phyloP scores from a whole-genome alignment of 2,888 invertebrate species.

The Stenolophus ochropezus region DNA sequence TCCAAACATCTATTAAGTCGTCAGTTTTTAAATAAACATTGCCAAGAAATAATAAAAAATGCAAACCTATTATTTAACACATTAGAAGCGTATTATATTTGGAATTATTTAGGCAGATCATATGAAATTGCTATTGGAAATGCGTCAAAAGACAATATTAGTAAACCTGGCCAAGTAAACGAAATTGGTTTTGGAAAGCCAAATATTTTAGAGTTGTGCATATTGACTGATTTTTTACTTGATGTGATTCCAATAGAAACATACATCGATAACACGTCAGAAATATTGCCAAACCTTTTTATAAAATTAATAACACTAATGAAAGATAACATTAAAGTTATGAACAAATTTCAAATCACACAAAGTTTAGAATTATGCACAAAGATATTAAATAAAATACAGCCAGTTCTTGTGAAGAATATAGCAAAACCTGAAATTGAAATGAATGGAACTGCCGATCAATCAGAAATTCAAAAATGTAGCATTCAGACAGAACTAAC shows the following conservation, averaged over 20 bases:
- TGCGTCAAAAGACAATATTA: slow-evolving; percentile 66
- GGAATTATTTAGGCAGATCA: slow-evolving; percentile 84
- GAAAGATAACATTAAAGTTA: slow-evolving; percentile 75
- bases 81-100: slow-evolving; percentile 89
- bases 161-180: slow-evolving; percentile 68
- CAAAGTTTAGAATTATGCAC: slow-evolving; percentile 81
- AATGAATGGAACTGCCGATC: slow-evolving; percentile 61
- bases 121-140: slow-evolving; percentile 74
- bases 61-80: slow-evolving; percentile 89
- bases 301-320: slow-evolving; percentile 79
- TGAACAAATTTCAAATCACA: slow-evolving; percentile 79
- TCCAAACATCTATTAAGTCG: slow-evolving; percentile 66
- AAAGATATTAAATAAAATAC: slow-evolving; percentile 84
- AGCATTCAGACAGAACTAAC: slow-evolving; percentile 61
- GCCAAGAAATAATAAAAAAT: slow-evolving; percentile 85
- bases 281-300: slow-evolving; percentile 86
- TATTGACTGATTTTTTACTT: slow-evolving; percentile 83
- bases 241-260: slow-evolving; percentile 86
- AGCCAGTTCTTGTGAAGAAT: slow-evolving; percentile 76
- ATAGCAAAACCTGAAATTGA: slow-evolving; percentile 64
- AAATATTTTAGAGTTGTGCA: slow-evolving; percentile 81
- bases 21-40: slow-evolving; percentile 71
- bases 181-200: slow-evolving; percentile 80
- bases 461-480: slow-evolving; percentile 64
- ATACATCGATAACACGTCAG: slow-evolving; percentile 84